Conservation (phyloP, 2,888 invertebrate species). For the Tipula vernalis region DNA sequence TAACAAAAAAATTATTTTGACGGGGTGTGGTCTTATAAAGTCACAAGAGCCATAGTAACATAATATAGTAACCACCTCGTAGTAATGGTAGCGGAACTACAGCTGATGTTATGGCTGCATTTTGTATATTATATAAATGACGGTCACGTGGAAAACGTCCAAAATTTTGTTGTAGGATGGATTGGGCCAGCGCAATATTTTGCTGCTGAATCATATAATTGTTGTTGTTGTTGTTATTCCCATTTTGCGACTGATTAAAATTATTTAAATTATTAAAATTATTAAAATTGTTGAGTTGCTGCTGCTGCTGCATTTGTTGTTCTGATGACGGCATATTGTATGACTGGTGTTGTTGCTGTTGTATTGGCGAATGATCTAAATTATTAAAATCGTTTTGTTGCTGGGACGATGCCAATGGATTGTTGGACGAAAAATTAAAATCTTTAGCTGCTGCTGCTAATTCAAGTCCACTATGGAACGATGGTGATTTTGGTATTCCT, state of each 20-base stretch:
- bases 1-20: neutral
- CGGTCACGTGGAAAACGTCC: constrained; percentile 33
- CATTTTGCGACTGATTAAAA: constrained; percentile 4
- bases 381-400: constrained; percentile 14
- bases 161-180: constrained; percentile 30
- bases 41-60: neutral
- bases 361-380: neutral
- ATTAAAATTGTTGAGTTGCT: constrained; percentile 13
- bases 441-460: constrained; percentile 51
- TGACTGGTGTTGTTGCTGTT: neutral
- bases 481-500: constrained; percentile 77
- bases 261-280: constrained; percentile 1
- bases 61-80: constrained; percentile 26
- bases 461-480: constrained; percentile 77
- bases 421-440: constrained; percentile 15
- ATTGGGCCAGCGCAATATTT: constrained; percentile 24
- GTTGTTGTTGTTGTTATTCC: neutral
- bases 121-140: constrained; percentile 32
- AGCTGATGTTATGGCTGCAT: constrained; percentile 23
- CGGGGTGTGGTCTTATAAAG: neutral
- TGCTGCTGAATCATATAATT: neutral
- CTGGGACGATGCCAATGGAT: constrained; percentile 11
- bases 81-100: constrained; percentile 32
- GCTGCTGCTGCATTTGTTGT: constrained; percentile 15
- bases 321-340: constrained; percentile 25